These are phyloP conservation scores for Drosophila serrata DNA, from an alignment of 1,140 invertebrate species.

Conservation along the genomic window DNA sequence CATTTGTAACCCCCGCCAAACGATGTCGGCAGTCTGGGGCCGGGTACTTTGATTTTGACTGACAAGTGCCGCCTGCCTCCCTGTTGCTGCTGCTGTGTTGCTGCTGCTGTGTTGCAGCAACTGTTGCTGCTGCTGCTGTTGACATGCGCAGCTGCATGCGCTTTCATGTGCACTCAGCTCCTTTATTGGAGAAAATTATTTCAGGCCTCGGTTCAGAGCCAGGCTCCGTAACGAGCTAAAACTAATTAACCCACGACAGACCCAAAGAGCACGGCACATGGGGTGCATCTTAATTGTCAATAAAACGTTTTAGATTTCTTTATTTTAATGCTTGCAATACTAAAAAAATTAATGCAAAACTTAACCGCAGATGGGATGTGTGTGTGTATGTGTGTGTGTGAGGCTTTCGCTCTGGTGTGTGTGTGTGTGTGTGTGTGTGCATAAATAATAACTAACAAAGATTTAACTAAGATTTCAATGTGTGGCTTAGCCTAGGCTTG, in stretches of 20 bases:
- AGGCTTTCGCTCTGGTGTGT: constrained; percentile 17
- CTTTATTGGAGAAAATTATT: constrained; percentile 82
- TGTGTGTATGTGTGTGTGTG: constrained; percentile 27
- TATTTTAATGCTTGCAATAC: constrained; percentile 80
- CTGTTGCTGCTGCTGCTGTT: constrained; percentile 54
- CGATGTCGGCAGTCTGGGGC: constrained; percentile 70
- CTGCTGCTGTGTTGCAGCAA: constrained; percentile 28
- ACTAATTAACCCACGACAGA: constrained; percentile 72
- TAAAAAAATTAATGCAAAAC: constrained; percentile 70
- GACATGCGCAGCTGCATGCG: constrained; percentile 80
- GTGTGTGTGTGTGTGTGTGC: constrained; percentile 58
- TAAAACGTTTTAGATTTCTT: constrained; percentile 76
- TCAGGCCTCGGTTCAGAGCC: constrained; percentile 61
- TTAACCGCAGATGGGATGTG: constrained; percentile 63
- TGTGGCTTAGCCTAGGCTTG: constrained; percentile 56
- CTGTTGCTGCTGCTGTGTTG: constrained; percentile 30
- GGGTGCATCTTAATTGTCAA: constrained; percentile 71
- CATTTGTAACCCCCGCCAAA: constrained; percentile 65
- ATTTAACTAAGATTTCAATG: constrained; percentile 72
- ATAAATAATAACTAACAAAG: constrained; percentile 83
- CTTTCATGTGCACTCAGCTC: constrained; percentile 72
- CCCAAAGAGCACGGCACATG: constrained; percentile 36
- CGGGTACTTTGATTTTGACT: constrained; percentile 81
- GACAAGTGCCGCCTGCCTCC: constrained; percentile 78
- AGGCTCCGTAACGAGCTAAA: constrained; percentile 53